Evolutionary conservation across 2,888 invertebrate genomes (phyloP), one percentile per base, ranked within the genome.

Genomic region (Euplexia lucipara): DNA sequence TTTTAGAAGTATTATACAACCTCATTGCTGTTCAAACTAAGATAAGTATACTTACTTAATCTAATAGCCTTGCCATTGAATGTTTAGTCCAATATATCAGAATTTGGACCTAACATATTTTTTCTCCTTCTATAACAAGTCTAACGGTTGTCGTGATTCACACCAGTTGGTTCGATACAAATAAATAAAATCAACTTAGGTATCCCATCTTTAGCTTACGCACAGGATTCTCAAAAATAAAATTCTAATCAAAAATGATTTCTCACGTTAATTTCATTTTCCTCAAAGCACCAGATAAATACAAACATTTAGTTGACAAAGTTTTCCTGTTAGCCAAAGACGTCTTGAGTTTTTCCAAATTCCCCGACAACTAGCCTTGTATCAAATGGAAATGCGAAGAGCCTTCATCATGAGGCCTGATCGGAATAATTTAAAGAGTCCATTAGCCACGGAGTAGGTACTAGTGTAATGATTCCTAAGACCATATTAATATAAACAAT

Each of bases 291-390:
- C 10, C 7, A 39, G 16, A 37, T 56, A 5, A 26, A 26, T 26
- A 26, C 26, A 5, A 26, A 3, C 5, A 2, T 16, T 34, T 39
- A 4, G 16, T 52, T 14, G 14, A 12, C 10, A 41, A 20, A 6
- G 7, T 60, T 72, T 75, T 75, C 75, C 72, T 72, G 58, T 47
- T 45, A 18, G 32, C 45, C 54, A 45, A 49, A 66, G 8, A 49
- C 32, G 49, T 20, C 39, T 54, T 54, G 42, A 75, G 72, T 58
- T 69, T 75, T 73, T 42, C 72, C 58, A 49, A 62, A 75, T 37
- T 12, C 35, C 35, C 56, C 14, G 0, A 9, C 20, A n/a, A 26
- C 49, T 53, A 39, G 30, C 41, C 56, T 26, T 8, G n/a, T 48
- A 53, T 14, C 30, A 41, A 75, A 30, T 39, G n/a, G 20, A 22